Conservation (phyloP, 1,140 invertebrate genomes). For the Portunus trituberculatus region DNA sequence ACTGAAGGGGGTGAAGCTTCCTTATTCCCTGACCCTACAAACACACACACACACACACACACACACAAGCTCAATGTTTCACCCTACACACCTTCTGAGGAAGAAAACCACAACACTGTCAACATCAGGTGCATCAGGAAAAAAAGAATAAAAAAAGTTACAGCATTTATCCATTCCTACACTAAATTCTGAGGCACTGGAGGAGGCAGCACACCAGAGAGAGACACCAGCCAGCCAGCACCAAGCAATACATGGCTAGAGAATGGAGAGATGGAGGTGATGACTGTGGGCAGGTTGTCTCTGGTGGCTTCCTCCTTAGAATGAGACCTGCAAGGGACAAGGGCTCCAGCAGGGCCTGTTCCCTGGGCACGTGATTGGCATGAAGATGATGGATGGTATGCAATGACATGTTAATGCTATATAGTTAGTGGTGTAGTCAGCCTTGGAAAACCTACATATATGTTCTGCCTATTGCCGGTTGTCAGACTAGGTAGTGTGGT, state of each 20-base stretch:
- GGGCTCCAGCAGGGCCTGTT: neutral
- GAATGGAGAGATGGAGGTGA: neutral
- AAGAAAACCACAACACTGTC: neutral
- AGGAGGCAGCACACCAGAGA: constrained; percentile 42
- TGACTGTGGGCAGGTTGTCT: neutral
- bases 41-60: constrained; percentile 20
- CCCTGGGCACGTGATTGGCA: constrained; percentile 16
- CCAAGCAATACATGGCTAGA: neutral
- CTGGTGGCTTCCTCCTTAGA: neutral
- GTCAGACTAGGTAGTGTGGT: neutral
- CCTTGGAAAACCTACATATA: neutral
- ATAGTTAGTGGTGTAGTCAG: neutral
- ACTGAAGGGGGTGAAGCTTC: no score
- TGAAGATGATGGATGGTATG: constrained; percentile 42
- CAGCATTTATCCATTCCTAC: constrained; percentile 4
- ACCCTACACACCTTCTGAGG: neutral
- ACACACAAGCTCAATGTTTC: neutral
- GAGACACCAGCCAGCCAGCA: neutral
- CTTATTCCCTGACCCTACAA: no score
- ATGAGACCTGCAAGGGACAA: neutral
- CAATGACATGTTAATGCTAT: neutral
- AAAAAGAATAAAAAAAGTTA: neutral
- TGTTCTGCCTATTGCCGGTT: neutral
- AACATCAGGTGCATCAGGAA: neutral
- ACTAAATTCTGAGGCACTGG: constrained; percentile 51